Conservation (phyloP, 2,797 vertebrate species). For the Microchirus variegatus region DNA sequence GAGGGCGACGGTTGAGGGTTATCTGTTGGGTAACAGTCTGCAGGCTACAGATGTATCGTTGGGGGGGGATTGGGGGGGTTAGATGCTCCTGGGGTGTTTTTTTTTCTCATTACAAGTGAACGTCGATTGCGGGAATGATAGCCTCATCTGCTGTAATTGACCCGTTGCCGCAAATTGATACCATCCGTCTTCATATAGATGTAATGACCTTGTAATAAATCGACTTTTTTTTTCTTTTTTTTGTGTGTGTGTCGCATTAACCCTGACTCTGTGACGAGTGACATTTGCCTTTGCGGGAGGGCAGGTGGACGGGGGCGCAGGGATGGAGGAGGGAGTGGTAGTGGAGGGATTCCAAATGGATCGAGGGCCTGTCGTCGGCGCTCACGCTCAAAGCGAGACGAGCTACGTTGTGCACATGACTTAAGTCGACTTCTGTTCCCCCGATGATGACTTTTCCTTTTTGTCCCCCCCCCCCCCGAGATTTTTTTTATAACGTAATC, state of each 20-base stretch:
- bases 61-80: no score
- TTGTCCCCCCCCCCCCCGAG: no score
- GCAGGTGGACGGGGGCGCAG: no score
- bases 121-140: constrained; percentile 66
- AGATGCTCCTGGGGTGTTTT: constrained; percentile 43
- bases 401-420: constrained; percentile 20
- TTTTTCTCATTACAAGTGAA: constrained; percentile 65
- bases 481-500: background rate
- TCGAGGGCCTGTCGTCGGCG: constrained; percentile 22
- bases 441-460: background rate
- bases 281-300: no score
- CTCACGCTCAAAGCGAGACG: constrained; percentile 16
- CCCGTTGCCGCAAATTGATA: constrained; percentile 65
- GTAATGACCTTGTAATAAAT: constrained; percentile 76
- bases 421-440: no score
- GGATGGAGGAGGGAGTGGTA: no score
- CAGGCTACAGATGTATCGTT: constrained; percentile 26
- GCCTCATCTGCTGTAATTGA: constrained; percentile 70
- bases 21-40: constrained; percentile 46
- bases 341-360: constrained; percentile 21
- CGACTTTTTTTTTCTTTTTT: constrained; percentile 25
- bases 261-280: constrained; percentile 37
- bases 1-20: constrained; percentile 41
- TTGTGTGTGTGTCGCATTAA: constrained; percentile 40
- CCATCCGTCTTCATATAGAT: constrained; percentile 72